Evolutionary conservation across 2,797 vertebrate species (phyloP), one percentile per base, ranked within the genome.

Genomic region (Epinephelus awoara): DNA sequence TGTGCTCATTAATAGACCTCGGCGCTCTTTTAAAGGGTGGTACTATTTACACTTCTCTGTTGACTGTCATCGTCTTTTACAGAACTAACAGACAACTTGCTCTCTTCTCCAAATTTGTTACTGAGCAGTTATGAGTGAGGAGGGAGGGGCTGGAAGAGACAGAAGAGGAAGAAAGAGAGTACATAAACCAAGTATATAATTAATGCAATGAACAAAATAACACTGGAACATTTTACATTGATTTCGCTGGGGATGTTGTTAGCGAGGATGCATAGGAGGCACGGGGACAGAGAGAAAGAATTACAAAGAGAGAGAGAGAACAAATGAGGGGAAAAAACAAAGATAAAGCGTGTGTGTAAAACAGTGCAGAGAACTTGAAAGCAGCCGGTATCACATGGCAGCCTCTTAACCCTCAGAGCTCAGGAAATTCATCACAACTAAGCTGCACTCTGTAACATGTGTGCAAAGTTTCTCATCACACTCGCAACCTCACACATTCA

Each of bases 1-100:
- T 57, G 42, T 25, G 71, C 80, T 85, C 77, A 83, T 92, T 89
- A 89, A 59, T 78, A 70, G 77, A 74, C 29, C 62, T 62, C 38
- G 6, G 40, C 19, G 34, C 64, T 86, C 83, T 75, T 66, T 78
- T 50, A 58, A 88, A 82, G 52, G 17, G 47, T 78, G 66, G 6
- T 9, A n/a, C 29, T 68, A 69, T 82, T 92, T 89, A 82, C 42
- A 77, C 75, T 72, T 67, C 72, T 72, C 69, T 87, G 75, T 76
- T 70, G 73, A 87, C 61, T 56, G 55, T 67, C 84, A 71, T 74
- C 70, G 77, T 66, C 68, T 63, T 76, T 83, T 83, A 83, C 61
- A 57, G 38, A 72, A 73, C 67, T 85, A 80, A 91, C 70, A 67
- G 83, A 67, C 62, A 57, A 56, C 75, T 56, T 67, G 52, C 47